Conservation (phyloP, 2,113 vertebrate genomes). For the Eptesicus fuscus region DNA sequence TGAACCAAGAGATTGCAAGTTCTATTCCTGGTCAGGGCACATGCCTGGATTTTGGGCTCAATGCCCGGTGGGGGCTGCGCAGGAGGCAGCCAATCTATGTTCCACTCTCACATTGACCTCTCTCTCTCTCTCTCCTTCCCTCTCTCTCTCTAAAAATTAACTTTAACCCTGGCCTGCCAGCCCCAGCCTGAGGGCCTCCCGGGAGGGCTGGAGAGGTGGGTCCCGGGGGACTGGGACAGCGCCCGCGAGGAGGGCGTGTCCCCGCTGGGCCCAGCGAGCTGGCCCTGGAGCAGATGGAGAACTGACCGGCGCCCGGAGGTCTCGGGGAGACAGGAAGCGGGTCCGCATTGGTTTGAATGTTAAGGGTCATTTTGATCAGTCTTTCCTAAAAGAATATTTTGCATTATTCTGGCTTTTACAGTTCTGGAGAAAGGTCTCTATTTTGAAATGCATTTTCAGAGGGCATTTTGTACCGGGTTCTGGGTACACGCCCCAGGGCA, state of each 20-base stretch:
- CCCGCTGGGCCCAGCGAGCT: conserved; percentile 78
- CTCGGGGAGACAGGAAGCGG: background rate
- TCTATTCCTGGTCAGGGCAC: too few species aligned
- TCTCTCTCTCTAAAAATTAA: too few species aligned
- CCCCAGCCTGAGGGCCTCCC: conserved; percentile 64
- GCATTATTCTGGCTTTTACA: conserved; percentile 82
- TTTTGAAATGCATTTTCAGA: conserved; percentile 81
- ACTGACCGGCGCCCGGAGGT: conserved; percentile 67
- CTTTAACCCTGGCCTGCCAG: too few species aligned
- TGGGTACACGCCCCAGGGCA: conserved; percentile 70
- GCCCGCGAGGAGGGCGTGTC: conserved; percentile 75
- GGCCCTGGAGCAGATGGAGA: conserved; percentile 86
- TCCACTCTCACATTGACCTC: too few species aligned
- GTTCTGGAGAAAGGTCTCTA: conserved; percentile 80
- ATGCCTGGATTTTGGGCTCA: too few species aligned
- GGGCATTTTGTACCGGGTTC: conserved; percentile 74
- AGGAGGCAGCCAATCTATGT: too few species aligned
- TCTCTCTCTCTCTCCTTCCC: too few species aligned
- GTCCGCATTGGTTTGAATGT: conserved; percentile 73
- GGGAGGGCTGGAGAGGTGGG: conserved; percentile 73
- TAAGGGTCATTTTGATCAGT: conserved; percentile 75
- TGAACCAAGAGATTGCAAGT: too few species aligned
- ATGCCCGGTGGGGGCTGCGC: too few species aligned
- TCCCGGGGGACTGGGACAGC: conserved; percentile 81
- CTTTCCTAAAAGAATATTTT: conserved; percentile 80